phyloP scores from a whole-genome alignment of 2,888 invertebrate genomes.

The Apocheima hispidaria region DNA sequence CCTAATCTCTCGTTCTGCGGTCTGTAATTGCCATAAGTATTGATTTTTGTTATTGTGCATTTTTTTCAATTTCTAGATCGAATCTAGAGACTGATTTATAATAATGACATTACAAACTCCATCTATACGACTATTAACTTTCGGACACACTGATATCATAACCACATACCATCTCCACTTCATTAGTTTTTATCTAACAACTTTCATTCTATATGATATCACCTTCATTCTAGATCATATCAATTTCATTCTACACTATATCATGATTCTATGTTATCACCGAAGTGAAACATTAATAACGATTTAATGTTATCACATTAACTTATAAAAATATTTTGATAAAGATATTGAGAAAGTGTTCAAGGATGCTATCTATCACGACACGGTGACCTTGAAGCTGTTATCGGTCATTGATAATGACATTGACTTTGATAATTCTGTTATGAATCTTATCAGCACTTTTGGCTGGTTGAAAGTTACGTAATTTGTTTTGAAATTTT shows the following conservation, averaged over 20 bases:
- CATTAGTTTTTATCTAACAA: conserved; percentile 41
- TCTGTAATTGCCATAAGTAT: not conserved
- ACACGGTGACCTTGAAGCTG: conserved; percentile 38
- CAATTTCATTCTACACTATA: conserved; percentile 7
- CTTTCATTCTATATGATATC: conserved; percentile 37
- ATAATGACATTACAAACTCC: not conserved
- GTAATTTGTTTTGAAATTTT: conserved; percentile 27
- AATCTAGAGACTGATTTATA: not conserved
- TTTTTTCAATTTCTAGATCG: not conserved
- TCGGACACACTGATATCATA: conserved; percentile 36
- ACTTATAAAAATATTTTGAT: conserved; percentile 11
- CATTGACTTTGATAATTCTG: conserved; percentile 41
- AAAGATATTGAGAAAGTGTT: conserved; percentile 32
- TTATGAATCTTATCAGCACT: conserved; percentile 30
- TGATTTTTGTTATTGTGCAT: not conserved
- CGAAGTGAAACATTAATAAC: conserved; percentile 9
- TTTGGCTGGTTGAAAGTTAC: conserved; percentile 18
- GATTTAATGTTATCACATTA: conserved; percentile 9
- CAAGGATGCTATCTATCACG: conserved; percentile 28
- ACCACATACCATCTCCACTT: conserved; percentile 40
- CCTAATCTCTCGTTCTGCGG: no score
- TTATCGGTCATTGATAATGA: conserved; percentile 46
- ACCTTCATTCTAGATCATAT: conserved; percentile 18
- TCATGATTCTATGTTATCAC: conserved; percentile 7
- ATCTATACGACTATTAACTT: conserved; percentile 27